Evolutionary conservation across 2,797 vertebrate genomes (phyloP).

Genomic region (Pseudochromis fuscus): DNA sequence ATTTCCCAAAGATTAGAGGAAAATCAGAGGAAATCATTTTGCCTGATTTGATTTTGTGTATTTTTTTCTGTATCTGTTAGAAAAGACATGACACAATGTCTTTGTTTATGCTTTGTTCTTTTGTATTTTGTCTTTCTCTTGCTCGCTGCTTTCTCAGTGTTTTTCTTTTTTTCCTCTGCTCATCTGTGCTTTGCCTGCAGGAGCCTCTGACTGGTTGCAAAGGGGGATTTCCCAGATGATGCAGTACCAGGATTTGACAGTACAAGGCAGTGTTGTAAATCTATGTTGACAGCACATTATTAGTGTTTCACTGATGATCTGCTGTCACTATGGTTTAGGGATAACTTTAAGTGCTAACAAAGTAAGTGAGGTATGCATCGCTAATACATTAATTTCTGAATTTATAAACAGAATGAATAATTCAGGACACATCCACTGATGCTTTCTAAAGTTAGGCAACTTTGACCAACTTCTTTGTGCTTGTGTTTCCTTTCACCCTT

Average conservation of each 20-base stretch:
- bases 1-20: not conserved
- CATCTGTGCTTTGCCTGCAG: conserved; percentile 44
- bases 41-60: not conserved
- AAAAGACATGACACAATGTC: not conserved
- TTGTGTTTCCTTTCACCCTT: not conserved
- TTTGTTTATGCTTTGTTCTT: not conserved
- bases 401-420: not conserved
- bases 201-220: conserved; percentile 36
- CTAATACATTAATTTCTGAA: not conserved
- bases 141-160: not conserved
- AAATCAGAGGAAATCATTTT: not conserved
- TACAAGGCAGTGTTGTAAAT: conserved; percentile 72
- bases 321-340: not conserved
- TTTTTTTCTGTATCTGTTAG: not conserved
- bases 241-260: conserved; percentile 69
- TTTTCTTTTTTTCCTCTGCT: conserved; percentile 27
- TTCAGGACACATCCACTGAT: not conserved
- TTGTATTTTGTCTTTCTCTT: not conserved
- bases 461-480: not conserved
- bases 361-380: not conserved
- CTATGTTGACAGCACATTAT: conserved; percentile 13
- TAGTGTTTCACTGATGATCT: conserved; percentile 13
- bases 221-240: conserved; percentile 59
- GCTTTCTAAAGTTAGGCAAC: not conserved
- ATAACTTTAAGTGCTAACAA: conserved; percentile 8